Evolutionary conservation across 1,140 invertebrate species (phyloP).

Genomic region (Nomia melanderi): DNA sequence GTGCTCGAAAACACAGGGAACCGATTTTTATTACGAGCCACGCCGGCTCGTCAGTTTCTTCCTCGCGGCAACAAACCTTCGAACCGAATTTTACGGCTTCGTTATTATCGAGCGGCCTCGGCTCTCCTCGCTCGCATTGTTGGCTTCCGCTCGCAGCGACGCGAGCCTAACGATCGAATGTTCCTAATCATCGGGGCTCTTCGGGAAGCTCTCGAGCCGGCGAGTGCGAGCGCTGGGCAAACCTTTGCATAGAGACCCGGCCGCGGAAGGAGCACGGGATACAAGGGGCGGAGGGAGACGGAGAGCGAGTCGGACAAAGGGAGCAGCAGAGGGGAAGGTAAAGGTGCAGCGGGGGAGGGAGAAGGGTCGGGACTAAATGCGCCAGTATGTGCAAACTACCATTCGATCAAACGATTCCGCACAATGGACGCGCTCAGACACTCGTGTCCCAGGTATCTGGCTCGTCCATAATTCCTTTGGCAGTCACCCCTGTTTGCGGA

Average conservation of each 20-base stretch:
- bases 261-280: conserved; percentile 12
- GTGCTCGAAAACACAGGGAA: neutral
- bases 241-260: conserved; percentile 45
- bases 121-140: conserved; percentile 24
- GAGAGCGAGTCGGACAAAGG: conserved; percentile 19
- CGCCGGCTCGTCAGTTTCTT: conserved; percentile 7
- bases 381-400: conserved; percentile 41
- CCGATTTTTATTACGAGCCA: conserved; percentile 21
- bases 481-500: conserved; percentile 41
- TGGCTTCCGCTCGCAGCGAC: conserved; percentile 44
- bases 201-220: conserved; percentile 39
- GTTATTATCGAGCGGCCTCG: conserved; percentile 33
- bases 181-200: conserved; percentile 49
- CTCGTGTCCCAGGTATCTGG: conserved; percentile 35
- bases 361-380: conserved; percentile 29
- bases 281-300: neutral
- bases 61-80: conserved; percentile 21
- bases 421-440: conserved; percentile 42
- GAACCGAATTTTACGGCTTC: conserved; percentile 46
- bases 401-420: conserved; percentile 47
- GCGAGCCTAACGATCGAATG: conserved; percentile 42
- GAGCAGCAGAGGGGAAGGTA: neutral
- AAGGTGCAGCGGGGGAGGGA: too few species aligned
- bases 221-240: conserved; percentile 45
- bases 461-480: conserved; percentile 45